phyloP scores from a whole-genome alignment of 2,113 vertebrate genomes.

The Pseudolaguvia tuberculata region DNA sequence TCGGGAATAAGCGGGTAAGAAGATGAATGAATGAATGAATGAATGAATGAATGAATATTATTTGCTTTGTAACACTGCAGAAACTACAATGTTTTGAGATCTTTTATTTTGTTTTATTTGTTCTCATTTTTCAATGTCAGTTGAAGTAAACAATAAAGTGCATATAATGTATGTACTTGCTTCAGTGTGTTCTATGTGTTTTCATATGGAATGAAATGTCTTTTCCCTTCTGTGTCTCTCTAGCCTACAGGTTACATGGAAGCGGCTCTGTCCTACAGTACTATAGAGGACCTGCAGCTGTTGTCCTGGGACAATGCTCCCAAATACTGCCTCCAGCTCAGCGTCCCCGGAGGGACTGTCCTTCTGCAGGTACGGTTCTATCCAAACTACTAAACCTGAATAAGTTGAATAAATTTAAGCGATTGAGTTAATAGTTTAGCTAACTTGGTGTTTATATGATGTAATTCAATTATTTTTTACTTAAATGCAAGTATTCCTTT shows the following conservation, averaged over 20 bases:
- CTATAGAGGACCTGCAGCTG: conserved; percentile 95
- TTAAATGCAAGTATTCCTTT: too few species aligned
- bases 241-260: conserved; percentile 99
- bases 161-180: neutral
- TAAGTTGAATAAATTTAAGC: too few species aligned
- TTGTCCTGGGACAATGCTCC: conserved; percentile 99
- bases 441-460: too few species aligned
- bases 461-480: too few species aligned
- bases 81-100: too few species aligned
- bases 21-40: too few species aligned
- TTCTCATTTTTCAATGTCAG: neutral
- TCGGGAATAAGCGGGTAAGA: too few species aligned
- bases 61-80: too few species aligned
- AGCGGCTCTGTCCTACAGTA: conserved; percentile 91
- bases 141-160: neutral
- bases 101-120: neutral
- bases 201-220: conserved; percentile 35
- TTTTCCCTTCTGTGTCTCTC: conserved; percentile 41
- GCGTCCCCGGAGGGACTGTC: conserved; percentile 89
- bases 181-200: conserved; percentile 30
- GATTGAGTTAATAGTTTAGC: too few species aligned
- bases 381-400: neutral
- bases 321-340: conserved; percentile 99
- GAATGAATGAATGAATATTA: too few species aligned
- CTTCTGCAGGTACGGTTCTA: conserved; percentile 82